Percentiles rank a stretch among this genome's conserved stretches.
Conservation (phyloP, 2,113 vertebrate species). For the Rhea americana region DNA sequence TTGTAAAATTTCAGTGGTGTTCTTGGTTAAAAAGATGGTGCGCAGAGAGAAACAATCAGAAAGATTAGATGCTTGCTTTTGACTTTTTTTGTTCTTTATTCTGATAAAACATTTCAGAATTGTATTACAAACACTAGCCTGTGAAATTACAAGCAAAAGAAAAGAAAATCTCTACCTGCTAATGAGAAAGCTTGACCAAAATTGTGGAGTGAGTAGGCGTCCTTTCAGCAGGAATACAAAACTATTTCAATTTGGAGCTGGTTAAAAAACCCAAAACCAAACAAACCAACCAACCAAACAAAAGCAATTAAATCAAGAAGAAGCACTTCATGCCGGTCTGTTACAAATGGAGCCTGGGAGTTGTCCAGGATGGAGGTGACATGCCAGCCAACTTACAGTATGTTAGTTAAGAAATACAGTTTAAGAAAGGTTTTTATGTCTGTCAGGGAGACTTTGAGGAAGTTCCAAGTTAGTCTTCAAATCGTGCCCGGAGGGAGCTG, state of each 20-base stretch:
- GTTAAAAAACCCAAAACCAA: neutral
- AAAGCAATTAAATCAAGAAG: neutral
- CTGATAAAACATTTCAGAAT: neutral
- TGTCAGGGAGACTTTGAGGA: neutral
- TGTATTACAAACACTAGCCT: neutral
- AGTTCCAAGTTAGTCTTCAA: constrained; percentile 6
- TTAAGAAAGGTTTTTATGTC: neutral
- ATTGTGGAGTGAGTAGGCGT: neutral
- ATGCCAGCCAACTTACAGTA: neutral
- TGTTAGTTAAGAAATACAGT: neutral
- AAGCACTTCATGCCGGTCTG: neutral
- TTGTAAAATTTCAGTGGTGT: neutral
- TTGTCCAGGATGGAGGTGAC: neutral
- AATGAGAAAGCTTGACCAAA: neutral
- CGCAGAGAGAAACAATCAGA: neutral
- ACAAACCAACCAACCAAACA: neutral
- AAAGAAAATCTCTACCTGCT: neutral
- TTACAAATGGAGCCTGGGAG: neutral
- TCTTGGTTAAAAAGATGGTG: neutral
- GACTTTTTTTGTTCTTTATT: neutral
- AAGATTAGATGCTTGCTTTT: neutral
- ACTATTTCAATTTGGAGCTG: neutral
- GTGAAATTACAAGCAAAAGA: neutral
- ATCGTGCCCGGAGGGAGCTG: neutral
- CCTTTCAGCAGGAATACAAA: neutral